Evolutionary conservation across 1,140 invertebrate genomes (phyloP).

Genomic region (Frieseomelitta varia): DNA sequence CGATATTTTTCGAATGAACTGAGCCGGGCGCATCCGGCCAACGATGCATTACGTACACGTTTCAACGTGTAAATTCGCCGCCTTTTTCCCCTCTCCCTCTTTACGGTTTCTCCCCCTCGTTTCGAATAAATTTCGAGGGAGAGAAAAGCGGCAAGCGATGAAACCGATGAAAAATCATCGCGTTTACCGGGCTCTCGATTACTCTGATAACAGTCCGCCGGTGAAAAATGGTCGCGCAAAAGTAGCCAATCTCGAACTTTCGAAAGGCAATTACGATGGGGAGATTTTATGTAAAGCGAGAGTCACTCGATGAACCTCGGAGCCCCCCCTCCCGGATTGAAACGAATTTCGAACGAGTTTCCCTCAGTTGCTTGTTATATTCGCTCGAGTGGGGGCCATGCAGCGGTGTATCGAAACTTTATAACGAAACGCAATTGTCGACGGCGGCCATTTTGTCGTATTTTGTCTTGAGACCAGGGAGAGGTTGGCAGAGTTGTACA

Average conservation of each 20-base stretch:
- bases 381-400: neutral
- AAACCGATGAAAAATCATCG: conserved; percentile 22
- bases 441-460: neutral
- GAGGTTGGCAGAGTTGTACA: neutral
- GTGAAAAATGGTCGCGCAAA: neutral
- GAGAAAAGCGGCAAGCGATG: neutral
- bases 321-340: too few relatives aligned
- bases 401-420: conserved; percentile 15
- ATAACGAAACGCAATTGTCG: conserved; percentile 11
- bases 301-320: neutral
- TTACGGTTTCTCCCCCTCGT: too few relatives aligned
- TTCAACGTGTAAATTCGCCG: neutral
- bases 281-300: neutral
- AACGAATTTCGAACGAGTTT: neutral
- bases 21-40: neutral
- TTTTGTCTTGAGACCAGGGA: neutral
- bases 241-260: neutral
- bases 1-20: conserved; percentile 44
- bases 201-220: neutral
- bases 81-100: too few relatives aligned
- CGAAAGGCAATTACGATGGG: neutral
- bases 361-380: neutral
- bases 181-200: conserved; percentile 4
- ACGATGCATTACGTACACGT: neutral
- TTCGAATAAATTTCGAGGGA: neutral